phyloP scores from a whole-genome alignment of 1,140 invertebrate genomes.

The Batillaria attramentaria region DNA sequence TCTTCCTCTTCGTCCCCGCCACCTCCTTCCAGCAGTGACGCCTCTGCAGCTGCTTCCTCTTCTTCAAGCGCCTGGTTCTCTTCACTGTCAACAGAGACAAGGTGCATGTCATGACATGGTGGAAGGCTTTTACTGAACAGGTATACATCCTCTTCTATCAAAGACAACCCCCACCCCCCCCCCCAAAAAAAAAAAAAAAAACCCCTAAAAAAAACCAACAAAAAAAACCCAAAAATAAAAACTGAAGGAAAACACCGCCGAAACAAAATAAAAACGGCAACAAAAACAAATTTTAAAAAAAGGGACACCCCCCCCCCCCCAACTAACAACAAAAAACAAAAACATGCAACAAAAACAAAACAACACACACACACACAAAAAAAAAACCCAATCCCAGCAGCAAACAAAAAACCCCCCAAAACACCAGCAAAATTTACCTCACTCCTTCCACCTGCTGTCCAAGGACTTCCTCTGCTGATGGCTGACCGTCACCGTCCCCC shows the following conservation, averaged over 20 bases:
- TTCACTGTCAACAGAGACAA: neutral
- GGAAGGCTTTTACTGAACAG: neutral
- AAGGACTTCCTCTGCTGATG: neutral
- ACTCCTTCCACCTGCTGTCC: neutral
- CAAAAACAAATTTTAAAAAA: too few species aligned
- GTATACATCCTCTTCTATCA: too few species aligned
- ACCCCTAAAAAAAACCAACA: neutral
- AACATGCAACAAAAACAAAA: neutral
- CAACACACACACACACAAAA: neutral
- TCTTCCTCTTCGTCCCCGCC: slow-evolving; percentile 20
- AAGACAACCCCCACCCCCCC: too few species aligned
- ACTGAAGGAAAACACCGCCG: neutral
- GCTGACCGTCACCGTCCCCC: slow-evolving; percentile 11
- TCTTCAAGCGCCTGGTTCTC: slow-evolving; percentile 29
- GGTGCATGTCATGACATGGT: too few species aligned
- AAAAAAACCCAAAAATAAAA: neutral
- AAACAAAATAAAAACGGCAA: too few species aligned
- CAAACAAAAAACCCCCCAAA: neutral
- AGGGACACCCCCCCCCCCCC: too few species aligned
- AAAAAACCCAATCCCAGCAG: neutral
- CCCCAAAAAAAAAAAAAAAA: neutral
- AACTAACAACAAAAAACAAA: neutral
- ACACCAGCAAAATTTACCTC: neutral
- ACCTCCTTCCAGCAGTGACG: slow-evolving; percentile 28
- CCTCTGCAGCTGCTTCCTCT: slow-evolving; percentile 36